A percentile compares a stretch with the other conserved stretches of the same genome.
These are phyloP conservation scores for Aurelia sp. DNA, from an alignment of 30 jellyfish, hydroid and myxozoan genomes.

Conservation along the genomic window DNA sequence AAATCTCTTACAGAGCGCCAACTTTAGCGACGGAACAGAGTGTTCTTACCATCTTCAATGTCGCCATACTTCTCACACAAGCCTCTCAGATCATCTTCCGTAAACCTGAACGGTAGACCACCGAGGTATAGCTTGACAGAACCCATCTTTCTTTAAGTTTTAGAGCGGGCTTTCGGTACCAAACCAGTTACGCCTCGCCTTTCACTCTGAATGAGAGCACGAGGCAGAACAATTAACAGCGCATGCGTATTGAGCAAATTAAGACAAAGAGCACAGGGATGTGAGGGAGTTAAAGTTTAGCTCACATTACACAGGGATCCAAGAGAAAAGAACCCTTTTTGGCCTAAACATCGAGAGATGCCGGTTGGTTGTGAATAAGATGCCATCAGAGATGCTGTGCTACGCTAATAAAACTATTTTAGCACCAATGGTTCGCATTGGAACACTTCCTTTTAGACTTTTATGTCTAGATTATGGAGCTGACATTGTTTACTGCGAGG, in stretches of 20 bases:
- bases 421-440: constrained; percentile 99
- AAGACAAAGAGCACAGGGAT: not conserved
- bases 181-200: no score
- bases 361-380: no score
- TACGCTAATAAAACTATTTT: constrained; percentile 57
- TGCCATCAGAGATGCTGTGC: not conserved
- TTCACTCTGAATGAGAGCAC: no score
- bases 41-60: constrained; percentile 40
- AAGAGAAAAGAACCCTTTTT: not conserved
- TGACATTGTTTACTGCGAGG: constrained; percentile 92
- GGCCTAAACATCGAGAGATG: not conserved
- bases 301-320: not conserved
- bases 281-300: not conserved
- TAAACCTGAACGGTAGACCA: constrained; percentile 40
- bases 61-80: constrained; percentile 53
- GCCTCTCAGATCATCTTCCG: constrained; percentile 36
- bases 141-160: not conserved
- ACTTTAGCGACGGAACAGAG: no score
- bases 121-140: constrained; percentile 23
- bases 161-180: no score
- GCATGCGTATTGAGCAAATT: not conserved
- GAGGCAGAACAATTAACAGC: not conserved
- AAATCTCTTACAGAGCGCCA: no score
- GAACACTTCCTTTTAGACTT: constrained; percentile 93
- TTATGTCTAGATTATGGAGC: constrained; percentile 94